Percentiles rank a stretch among this genome's conserved stretches.
Evolutionary conservation across 92 coral and sea anemone genomes (phyloP).

Genomic region (Siderastrea siderea): DNA sequence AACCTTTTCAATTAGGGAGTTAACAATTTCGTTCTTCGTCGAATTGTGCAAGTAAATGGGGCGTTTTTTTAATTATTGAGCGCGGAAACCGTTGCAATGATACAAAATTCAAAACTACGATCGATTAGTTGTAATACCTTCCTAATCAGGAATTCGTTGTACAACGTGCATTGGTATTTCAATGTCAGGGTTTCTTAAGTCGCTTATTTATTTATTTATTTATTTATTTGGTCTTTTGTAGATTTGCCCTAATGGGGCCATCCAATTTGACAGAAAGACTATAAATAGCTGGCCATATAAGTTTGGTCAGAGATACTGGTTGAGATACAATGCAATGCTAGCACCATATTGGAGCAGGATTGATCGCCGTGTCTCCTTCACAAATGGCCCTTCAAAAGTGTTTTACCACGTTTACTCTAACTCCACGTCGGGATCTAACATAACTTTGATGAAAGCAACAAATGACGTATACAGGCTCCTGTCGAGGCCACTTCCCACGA

Average conservation of each 20-base stretch:
- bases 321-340: slow-evolving; percentile 16
- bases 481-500: slow-evolving; percentile 33
- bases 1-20: too few species aligned
- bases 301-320: slow-evolving; percentile 24
- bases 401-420: slow-evolving; percentile 38
- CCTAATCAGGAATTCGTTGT: too few species aligned
- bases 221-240: background rate
- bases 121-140: too few species aligned
- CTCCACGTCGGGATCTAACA: background rate
- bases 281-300: slow-evolving; percentile 28
- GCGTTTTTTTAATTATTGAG: too few species aligned
- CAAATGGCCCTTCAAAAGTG: slow-evolving; percentile 15
- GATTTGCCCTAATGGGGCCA: slow-evolving; percentile 43
- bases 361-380: background rate
- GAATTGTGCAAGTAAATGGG: too few species aligned
- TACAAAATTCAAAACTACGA: too few species aligned
- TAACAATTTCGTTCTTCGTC: too few species aligned
- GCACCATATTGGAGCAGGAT: slow-evolving; percentile 53
- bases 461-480: slow-evolving; percentile 24
- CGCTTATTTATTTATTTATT: too few species aligned
- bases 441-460: slow-evolving; percentile 30
- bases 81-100: too few species aligned
- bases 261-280: slow-evolving; percentile 28
- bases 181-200: too few species aligned
- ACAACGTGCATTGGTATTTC: too few species aligned